phyloP scores from a whole-genome alignment of 2,888 invertebrate species.

The Parasteatoda lunata region DNA sequence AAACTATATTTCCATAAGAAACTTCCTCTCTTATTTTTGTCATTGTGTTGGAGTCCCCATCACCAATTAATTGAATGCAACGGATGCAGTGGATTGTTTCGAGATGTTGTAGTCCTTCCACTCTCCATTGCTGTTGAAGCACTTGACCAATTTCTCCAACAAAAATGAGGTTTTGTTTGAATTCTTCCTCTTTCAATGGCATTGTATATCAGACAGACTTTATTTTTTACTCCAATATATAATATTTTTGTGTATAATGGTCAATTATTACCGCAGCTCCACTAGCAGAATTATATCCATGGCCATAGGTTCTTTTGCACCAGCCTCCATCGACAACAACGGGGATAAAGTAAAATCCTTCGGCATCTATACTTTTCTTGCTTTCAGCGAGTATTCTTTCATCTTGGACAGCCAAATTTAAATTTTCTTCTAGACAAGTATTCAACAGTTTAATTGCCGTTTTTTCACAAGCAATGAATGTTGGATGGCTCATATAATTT shows the following conservation, averaged over 20 bases:
- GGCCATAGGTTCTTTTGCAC: no score
- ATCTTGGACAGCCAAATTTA: conserved; percentile 10
- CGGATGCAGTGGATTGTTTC: conserved; percentile 1
- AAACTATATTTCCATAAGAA: no score
- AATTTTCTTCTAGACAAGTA: no score
- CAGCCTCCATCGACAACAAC: conserved; percentile 22
- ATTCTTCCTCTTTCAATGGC: neutral
- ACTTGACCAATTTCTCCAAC: conserved; percentile 1
- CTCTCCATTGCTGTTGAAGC: conserved; percentile 23
- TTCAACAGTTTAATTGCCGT: no score
- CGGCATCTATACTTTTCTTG: neutral
- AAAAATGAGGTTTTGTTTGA: neutral
- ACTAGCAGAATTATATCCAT: no score
- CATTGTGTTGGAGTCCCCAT: no score
- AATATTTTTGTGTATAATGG: conserved; percentile 4
- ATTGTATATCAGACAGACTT: conserved; percentile 8
- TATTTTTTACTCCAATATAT: conserved; percentile 10
- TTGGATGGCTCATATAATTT: no score
- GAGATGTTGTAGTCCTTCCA: neutral
- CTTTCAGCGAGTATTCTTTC: conserved; percentile 5
- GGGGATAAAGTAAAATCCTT: conserved; percentile 4
- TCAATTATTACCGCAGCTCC: conserved; percentile 1
- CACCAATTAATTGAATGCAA: no score
- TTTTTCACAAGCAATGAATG: no score
- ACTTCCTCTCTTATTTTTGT: no score